Conservation (phyloP, 2,888 invertebrate genomes). For the Nowickia ferox region DNA sequence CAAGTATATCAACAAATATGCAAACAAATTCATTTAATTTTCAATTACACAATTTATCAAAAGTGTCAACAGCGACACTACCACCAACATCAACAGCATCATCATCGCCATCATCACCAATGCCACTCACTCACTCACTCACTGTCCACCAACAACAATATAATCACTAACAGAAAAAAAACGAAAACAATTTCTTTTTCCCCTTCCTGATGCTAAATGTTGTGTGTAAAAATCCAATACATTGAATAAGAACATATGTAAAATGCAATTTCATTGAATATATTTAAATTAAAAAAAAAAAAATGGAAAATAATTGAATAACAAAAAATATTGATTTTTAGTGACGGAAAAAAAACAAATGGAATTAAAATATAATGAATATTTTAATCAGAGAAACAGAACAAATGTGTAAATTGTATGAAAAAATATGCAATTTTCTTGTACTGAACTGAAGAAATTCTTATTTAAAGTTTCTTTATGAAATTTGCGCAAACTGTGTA, state of each 20-base stretch:
- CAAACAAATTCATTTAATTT: conserved; percentile 66
- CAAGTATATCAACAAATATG: conserved; percentile 39
- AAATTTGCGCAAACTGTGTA: no score
- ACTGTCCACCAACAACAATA: conserved; percentile 20
- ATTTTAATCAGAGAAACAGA: not conserved
- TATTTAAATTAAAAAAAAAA: conserved; percentile 20
- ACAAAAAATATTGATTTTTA: conserved; percentile 58
- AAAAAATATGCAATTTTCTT: not conserved
- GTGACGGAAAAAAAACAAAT: conserved; percentile 20
- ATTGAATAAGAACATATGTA: not conserved
- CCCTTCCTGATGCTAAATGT: not conserved
- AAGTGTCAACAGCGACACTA: conserved; percentile 58
- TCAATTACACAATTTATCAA: conserved; percentile 67
- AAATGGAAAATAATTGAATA: conserved; percentile 51
- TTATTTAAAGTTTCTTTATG: no score
- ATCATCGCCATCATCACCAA: conserved; percentile 2
- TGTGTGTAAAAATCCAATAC: conserved; percentile 1
- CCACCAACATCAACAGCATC: conserved; percentile 7
- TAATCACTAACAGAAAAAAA: conserved; percentile 18
- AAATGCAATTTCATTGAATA: conserved; percentile 22
- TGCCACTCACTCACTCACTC: not conserved
- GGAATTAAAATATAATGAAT: not conserved
- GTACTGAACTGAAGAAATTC: no score
- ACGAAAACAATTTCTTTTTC: not conserved
- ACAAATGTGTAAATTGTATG: not conserved